phyloP scores from a whole-genome alignment of 2,888 invertebrate genomes.

The Xanthorhoe designata region DNA sequence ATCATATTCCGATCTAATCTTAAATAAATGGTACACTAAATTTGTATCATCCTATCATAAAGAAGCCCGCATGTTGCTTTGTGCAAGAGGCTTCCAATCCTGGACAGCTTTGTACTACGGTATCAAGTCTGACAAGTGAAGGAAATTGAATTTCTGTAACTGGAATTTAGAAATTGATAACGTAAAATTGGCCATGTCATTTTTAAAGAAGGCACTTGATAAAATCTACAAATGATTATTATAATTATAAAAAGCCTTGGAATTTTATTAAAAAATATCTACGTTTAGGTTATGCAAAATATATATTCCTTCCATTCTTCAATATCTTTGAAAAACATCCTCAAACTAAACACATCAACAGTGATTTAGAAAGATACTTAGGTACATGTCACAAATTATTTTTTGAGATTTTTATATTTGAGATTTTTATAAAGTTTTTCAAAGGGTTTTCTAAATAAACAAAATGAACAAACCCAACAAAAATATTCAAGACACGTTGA shows the following conservation, averaged over 20 bases:
- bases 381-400: not conserved
- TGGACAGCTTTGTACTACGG: constrained; percentile 15
- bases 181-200: too few relatives aligned
- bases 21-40: not conserved
- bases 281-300: too few relatives aligned
- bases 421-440: not conserved
- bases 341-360: too few relatives aligned
- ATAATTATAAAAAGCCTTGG: too few relatives aligned
- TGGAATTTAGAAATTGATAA: not conserved
- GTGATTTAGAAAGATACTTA: not conserved
- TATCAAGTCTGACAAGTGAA: constrained; percentile 8
- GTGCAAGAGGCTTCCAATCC: constrained; percentile 17
- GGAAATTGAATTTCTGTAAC: constrained; percentile 8
- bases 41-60: constrained; percentile 5
- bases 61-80: constrained; percentile 30
- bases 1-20: not conserved
- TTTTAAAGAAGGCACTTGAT: too few relatives aligned
- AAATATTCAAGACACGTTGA: constrained; percentile 10
- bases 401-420: too few relatives aligned
- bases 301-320: too few relatives aligned
- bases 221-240: not conserved
- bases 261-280: too few relatives aligned
- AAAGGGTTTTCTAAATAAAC: not conserved
- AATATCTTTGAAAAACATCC: too few relatives aligned
- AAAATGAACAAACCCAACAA: not conserved